Percentiles rank a stretch among this genome's conserved stretches.
phyloP scores from a whole-genome alignment of 2,113 vertebrate species.

The Python bivittatus region DNA sequence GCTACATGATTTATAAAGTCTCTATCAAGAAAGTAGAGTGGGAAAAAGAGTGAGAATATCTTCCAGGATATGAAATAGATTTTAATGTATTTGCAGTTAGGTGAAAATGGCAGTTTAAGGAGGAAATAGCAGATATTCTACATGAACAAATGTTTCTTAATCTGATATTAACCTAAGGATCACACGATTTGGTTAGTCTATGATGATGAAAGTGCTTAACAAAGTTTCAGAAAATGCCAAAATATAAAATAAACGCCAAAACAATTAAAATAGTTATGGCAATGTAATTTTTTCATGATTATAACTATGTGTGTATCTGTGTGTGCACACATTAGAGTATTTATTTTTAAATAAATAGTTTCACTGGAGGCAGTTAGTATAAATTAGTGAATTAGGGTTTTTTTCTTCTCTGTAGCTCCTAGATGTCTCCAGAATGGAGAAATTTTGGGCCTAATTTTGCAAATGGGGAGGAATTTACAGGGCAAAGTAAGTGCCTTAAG shows the following conservation, averaged over 20 bases:
- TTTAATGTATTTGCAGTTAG: not conserved
- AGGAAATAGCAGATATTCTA: not conserved
- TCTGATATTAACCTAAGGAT: not conserved
- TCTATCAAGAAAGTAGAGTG: slow-evolving; percentile 8
- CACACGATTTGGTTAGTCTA: slow-evolving; percentile 8
- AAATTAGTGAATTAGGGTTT: not conserved
- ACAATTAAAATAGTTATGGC: not conserved
- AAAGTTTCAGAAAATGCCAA: slow-evolving; percentile 37
- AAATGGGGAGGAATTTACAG: too few relatives aligned
- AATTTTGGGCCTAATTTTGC: too few relatives aligned
- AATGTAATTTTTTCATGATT: not conserved
- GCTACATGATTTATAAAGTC: slow-evolving; percentile 11
- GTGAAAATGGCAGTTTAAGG: slow-evolving; percentile 9
- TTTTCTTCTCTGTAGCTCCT: not conserved
- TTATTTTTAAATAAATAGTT: not conserved
- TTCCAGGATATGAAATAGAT: not conserved
- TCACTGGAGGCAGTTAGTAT: not conserved
- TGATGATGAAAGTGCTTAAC: slow-evolving; percentile 30
- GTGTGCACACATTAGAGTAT: not conserved
- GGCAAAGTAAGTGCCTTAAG: too few relatives aligned
- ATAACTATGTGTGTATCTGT: rapidly evolving
- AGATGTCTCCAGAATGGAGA: too few relatives aligned
- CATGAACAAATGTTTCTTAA: not conserved
- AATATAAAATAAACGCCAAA: too few relatives aligned
- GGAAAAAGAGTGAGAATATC: not conserved